Evolutionary conservation across 1,140 invertebrate species (phyloP).

Genomic region (Pseudomyrmex pallidus): DNA sequence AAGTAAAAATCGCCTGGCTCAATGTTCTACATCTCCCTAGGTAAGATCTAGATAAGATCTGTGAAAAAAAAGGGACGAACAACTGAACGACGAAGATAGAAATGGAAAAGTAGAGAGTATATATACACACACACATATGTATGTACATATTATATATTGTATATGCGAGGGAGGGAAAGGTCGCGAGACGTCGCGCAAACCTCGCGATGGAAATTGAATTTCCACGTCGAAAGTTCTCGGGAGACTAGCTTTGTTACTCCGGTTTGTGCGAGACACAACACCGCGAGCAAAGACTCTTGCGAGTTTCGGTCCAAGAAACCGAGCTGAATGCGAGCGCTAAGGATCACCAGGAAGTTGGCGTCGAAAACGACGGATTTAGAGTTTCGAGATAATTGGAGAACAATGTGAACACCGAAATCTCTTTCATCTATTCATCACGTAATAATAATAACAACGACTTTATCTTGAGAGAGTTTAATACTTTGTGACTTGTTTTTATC

Average conservation of each 20-base stretch:
- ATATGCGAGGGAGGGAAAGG: constrained; percentile 11
- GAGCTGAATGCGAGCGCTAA: constrained; percentile 10
- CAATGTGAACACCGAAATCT: too few relatives aligned
- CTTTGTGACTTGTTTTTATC: neutral
- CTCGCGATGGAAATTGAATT: constrained; percentile 74
- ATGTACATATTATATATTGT: too few relatives aligned
- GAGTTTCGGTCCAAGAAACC: neutral
- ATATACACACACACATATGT: too few relatives aligned
- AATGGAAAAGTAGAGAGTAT: neutral
- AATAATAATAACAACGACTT: too few relatives aligned
- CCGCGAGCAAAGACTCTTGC: constrained; percentile 40
- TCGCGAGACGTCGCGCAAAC: constrained; percentile 60
- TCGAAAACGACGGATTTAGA: constrained; percentile 30
- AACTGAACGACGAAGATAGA: constrained; percentile 20
- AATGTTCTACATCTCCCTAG: constrained; percentile 57
- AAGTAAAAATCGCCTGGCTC: constrained; percentile 57
- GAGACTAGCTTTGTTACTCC: constrained; percentile 66
- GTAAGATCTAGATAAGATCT: constrained; percentile 61
- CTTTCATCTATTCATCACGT: too few relatives aligned
- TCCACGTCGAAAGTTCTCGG: constrained; percentile 73
- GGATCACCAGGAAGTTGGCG: neutral
- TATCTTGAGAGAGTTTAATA: neutral
- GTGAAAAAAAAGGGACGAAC: constrained; percentile 46
- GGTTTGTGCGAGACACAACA: constrained; percentile 41
- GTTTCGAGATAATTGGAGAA: constrained; percentile 16